Evolutionary conservation across 2,113 vertebrate genomes (phyloP).

Genomic region (Rhadina sibilatrix): DNA sequence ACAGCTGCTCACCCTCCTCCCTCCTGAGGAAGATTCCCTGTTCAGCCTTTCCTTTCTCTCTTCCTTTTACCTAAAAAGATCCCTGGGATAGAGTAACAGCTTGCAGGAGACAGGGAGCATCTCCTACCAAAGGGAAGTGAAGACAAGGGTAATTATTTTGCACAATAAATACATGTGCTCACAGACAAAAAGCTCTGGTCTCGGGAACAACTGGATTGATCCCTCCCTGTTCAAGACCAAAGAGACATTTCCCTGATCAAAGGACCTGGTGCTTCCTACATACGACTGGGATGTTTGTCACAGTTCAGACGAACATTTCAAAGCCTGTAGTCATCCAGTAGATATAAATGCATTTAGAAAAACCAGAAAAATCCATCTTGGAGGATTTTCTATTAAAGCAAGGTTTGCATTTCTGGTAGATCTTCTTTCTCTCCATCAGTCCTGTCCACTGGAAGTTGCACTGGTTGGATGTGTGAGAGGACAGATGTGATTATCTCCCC

Average conservation of each 20-base stretch:
- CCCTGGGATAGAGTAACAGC: not conserved
- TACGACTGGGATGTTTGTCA: not conserved
- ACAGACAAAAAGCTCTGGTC: not conserved
- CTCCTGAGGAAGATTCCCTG: not conserved
- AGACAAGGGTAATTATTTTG: not conserved
- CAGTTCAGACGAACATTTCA: not conserved
- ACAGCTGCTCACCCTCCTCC: not conserved
- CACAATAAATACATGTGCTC: not conserved
- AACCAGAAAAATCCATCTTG: not conserved
- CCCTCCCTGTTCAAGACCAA: not conserved
- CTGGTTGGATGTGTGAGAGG: fast-evolving
- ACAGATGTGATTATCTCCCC: not conserved
- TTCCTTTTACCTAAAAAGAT: not conserved
- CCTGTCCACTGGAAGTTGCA: not conserved
- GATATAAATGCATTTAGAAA: not conserved
- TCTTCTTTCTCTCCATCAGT: not conserved
- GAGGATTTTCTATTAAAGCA: not conserved
- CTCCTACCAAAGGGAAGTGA: not conserved
- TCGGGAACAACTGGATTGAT: not conserved
- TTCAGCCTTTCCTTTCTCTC: not conserved
- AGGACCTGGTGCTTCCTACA: not conserved
- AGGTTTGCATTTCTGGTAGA: not conserved
- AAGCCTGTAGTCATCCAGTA: not conserved
- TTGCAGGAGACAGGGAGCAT: not conserved
- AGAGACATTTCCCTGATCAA: not conserved